These are phyloP conservation scores for Theropithecus gelada DNA, from an alignment of 2,113 vertebrate species.

Conservation along the genomic window DNA sequence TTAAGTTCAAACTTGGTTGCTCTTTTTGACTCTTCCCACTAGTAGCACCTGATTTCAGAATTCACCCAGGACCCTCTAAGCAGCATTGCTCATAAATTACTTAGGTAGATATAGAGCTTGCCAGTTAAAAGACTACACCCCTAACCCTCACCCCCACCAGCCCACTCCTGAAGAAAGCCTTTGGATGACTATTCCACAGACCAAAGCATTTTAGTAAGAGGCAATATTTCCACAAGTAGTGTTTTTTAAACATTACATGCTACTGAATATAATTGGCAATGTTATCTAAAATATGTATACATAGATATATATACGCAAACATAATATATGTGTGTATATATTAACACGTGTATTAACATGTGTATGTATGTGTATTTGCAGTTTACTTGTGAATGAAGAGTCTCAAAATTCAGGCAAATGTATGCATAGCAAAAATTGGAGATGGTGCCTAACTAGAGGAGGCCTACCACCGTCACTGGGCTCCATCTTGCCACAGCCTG, in stretches of 20 bases:
- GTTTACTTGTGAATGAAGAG: background rate
- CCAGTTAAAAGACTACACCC: background rate
- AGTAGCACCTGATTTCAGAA: background rate
- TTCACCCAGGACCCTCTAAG: background rate
- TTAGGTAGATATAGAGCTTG: background rate
- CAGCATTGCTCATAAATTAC: background rate
- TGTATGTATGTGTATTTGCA: background rate
- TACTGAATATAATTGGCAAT: background rate
- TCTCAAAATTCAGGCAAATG: constrained; percentile 31
- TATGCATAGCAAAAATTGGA: background rate
- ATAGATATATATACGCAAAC: background rate
- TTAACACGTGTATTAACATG: background rate
- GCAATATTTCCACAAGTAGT: background rate
- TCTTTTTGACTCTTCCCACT: background rate
- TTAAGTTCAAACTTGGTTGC: background rate
- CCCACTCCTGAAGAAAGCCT: background rate
- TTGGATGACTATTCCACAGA: background rate
- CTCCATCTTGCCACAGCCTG: background rate
- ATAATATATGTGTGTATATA: background rate
- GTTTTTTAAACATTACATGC: constrained; percentile 6
- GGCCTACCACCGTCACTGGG: background rate
- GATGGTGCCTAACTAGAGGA: background rate
- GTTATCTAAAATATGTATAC: background rate
- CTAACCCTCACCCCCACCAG: background rate
- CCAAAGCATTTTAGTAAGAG: background rate